These are phyloP conservation scores for Chydorus sphaericus DNA, from an alignment of 2,888 invertebrate species.

Conservation along the genomic window DNA sequence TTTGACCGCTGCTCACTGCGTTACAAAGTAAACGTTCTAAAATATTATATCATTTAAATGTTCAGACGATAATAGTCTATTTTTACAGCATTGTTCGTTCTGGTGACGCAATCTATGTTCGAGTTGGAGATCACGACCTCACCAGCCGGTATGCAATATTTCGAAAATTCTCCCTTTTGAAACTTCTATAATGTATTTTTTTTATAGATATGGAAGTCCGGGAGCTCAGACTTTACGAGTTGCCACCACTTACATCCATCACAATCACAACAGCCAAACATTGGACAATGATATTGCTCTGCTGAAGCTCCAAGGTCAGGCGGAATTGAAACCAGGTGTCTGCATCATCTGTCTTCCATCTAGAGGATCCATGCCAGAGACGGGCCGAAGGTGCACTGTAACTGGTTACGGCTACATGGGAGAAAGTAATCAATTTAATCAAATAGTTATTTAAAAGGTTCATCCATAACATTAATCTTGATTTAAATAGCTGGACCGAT, in stretches of 20 bases:
- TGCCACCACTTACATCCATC: slow-evolving; percentile 86
- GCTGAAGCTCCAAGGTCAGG: slow-evolving; percentile 73
- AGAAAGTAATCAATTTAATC: slow-evolving; percentile 45
- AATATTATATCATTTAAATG: neutral
- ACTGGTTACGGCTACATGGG: slow-evolving; percentile 93
- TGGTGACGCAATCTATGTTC: slow-evolving; percentile 81
- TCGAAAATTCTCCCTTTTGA: neutral
- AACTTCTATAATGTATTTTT: neutral
- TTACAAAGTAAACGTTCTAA: slow-evolving; percentile 58
- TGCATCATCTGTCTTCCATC: slow-evolving; percentile 78
- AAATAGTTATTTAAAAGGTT: neutral
- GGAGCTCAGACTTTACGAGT: slow-evolving; percentile 81
- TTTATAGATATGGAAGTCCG: slow-evolving; percentile 64
- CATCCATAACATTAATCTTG: neutral
- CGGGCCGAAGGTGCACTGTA: slow-evolving; percentile 80
- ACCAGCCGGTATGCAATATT: slow-evolving; percentile 37
- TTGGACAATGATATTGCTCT: slow-evolving; percentile 87
- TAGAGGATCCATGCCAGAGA: slow-evolving; percentile 63
- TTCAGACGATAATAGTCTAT: neutral
- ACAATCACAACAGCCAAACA: slow-evolving; percentile 89
- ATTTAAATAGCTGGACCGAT: slow-evolving; percentile 62
- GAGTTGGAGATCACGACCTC: slow-evolving; percentile 82
- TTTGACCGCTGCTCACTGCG: slow-evolving; percentile 81
- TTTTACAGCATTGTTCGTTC: slow-evolving; percentile 68
- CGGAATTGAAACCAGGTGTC: slow-evolving; percentile 70